These are phyloP conservation scores for Poeciliopsis turneri DNA, from an alignment of 2,797 vertebrate species.

Conservation along the genomic window DNA sequence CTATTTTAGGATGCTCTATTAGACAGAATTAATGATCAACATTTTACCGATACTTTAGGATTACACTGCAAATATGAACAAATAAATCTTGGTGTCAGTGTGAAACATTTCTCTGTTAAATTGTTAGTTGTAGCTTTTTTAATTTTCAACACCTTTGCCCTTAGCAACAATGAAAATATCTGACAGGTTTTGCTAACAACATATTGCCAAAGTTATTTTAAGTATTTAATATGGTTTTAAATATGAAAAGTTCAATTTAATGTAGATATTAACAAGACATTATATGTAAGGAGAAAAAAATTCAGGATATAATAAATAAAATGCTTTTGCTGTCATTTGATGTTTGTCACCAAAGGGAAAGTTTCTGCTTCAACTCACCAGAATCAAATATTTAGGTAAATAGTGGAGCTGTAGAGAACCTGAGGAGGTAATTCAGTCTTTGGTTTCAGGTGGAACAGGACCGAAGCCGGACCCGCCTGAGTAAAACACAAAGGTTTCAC, in stretches of 20 bases:
- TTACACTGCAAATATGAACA: not conserved
- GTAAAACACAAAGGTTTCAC: no score
- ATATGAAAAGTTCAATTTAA: not conserved
- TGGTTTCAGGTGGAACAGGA: not conserved
- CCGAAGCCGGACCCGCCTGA: no score
- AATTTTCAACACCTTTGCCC: not conserved
- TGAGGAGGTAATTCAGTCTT: not conserved
- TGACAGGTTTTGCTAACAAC: not conserved
- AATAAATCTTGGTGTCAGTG: not conserved
- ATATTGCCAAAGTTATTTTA: not conserved
- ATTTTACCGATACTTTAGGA: not conserved
- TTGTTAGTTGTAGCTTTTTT: no score
- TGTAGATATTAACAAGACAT: no score
- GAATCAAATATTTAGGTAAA: not conserved
- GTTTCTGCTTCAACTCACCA: not conserved
- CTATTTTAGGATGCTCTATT: conserved; percentile 27
- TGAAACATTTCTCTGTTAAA: not conserved
- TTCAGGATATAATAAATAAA: not conserved
- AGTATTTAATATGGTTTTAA: not conserved
- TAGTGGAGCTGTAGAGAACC: not conserved
- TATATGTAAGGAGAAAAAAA: not conserved
- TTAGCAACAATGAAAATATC: not conserved
- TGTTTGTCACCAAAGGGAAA: not conserved
- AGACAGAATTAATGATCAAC: conserved; percentile 11
- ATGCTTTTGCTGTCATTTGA: not conserved